Conservation (phyloP, 2,888 invertebrate species). For the Caenorhabditis doughertyi region DNA sequence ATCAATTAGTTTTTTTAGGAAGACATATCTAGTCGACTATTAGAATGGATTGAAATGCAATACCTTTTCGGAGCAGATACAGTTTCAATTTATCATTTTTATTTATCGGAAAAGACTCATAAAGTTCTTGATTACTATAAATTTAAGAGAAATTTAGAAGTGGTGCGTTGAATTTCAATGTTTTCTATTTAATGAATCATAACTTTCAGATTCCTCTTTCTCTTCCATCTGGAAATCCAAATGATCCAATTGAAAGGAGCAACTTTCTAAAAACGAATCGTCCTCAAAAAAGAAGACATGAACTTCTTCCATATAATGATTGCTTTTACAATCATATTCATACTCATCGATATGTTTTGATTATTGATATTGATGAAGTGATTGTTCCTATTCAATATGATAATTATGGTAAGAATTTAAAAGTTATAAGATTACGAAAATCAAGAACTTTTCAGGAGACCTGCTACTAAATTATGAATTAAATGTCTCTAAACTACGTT, state of each 20-base stretch:
- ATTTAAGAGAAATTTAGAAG: conserved; percentile 84
- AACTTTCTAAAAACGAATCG: conserved; percentile 91
- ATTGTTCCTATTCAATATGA: conserved; percentile 90
- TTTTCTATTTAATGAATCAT: background rate
- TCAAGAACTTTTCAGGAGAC: conserved; percentile 9
- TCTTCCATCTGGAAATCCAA: conserved; percentile 92
- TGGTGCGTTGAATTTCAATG: conserved; percentile 46
- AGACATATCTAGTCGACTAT: conserved; percentile 91
- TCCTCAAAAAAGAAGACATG: conserved; percentile 95
- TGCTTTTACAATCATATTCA: conserved; percentile 93
- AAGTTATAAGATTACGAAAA: background rate
- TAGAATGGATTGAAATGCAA: conserved; percentile 95
- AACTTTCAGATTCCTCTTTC: conserved; percentile 85
- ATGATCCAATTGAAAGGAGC: conserved; percentile 86
- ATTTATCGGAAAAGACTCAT: conserved; percentile 92
- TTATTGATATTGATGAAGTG: conserved; percentile 95
- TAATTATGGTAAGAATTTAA: conserved; percentile 86
- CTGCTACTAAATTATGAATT: conserved; percentile 28
- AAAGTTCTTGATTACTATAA: conserved; percentile 88
- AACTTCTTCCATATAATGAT: conserved; percentile 96
- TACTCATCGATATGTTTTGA: conserved; percentile 88
- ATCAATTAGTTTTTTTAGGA: conserved; percentile 55
- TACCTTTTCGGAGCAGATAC: conserved; percentile 89
- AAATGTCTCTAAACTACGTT: background rate
- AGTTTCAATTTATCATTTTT: conserved; percentile 88